Evolutionary conservation across 2,797 vertebrate genomes (phyloP).

Genomic region (Oryzias dopingdopingensis): DNA sequence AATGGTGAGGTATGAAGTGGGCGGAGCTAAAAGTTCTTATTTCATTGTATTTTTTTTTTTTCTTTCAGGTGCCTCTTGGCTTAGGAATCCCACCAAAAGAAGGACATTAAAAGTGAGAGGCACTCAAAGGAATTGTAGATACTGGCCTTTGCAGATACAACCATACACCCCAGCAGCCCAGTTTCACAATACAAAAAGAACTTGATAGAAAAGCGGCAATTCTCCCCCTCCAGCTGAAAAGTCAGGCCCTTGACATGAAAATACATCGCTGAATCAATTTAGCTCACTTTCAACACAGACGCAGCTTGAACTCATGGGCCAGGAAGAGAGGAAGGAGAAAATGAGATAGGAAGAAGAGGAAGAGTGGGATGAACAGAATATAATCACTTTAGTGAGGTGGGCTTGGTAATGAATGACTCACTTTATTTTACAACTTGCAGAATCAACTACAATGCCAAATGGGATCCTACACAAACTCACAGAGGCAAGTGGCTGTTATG

Average conservation of each 20-base stretch:
- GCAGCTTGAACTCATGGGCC: slow-evolving; percentile 38
- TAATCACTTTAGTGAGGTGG: slow-evolving; percentile 50
- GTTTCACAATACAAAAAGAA: slow-evolving; percentile 42
- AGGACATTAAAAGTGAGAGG: slow-evolving; percentile 52
- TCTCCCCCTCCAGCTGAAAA: slow-evolving; percentile 51
- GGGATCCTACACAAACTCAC: slow-evolving; percentile 1
- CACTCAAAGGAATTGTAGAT: slow-evolving; percentile 32
- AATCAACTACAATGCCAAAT: slow-evolving; percentile 28
- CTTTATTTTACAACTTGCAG: slow-evolving; percentile 39
- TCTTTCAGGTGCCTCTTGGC: slow-evolving; percentile 13
- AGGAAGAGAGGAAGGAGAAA: slow-evolving; percentile 41
- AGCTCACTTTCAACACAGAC: slow-evolving; percentile 29
- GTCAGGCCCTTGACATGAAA: slow-evolving; percentile 55
- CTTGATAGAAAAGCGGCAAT: slow-evolving; percentile 44
- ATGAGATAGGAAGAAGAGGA: slow-evolving; percentile 17
- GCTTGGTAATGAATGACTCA: slow-evolving; percentile 44
- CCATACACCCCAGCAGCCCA: slow-evolving; percentile 38
- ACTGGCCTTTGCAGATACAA: slow-evolving; percentile 56
- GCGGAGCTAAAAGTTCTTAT: slow-evolving; percentile 52
- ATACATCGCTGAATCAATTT: slow-evolving; percentile 66
- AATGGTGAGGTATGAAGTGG: slow-evolving; percentile 1
- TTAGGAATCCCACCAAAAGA: slow-evolving; percentile 43
- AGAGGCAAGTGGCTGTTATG: slow-evolving; percentile 1
- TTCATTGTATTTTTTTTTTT: slow-evolving; percentile 20
- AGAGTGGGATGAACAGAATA: slow-evolving; percentile 40